These are phyloP conservation scores for Brachionus plicatilis DNA, from an alignment of 1,140 invertebrate species.

Conservation along the genomic window DNA sequence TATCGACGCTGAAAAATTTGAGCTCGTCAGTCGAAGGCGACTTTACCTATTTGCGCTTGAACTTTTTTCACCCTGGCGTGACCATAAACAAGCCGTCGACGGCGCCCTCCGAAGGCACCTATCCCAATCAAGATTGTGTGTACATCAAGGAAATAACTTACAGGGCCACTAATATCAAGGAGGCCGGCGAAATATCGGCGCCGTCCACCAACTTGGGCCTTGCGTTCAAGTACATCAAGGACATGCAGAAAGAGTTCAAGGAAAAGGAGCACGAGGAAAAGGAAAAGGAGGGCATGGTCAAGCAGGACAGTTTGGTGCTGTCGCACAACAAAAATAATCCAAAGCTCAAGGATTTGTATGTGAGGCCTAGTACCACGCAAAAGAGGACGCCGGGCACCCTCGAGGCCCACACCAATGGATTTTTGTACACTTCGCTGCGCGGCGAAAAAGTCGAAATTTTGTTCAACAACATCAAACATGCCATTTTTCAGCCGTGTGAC, in stretches of 20 bases:
- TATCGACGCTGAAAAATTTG: conserved; percentile 97
- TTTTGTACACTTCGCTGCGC: conserved; percentile 92
- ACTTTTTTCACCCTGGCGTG: conserved; percentile 96
- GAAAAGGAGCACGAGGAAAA: conserved; percentile 94
- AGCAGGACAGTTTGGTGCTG: conserved; percentile 93
- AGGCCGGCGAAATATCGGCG: conserved; percentile 88
- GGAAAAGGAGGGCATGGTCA: conserved; percentile 91
- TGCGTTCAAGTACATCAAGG: conserved; percentile 93
- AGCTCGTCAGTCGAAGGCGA: conserved; percentile 96
- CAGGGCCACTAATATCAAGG: conserved; percentile 91
- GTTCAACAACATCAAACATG: conserved; percentile 99
- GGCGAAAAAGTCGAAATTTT: conserved; percentile 98
- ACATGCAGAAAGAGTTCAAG: conserved; percentile 98
- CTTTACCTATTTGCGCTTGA: conserved; percentile 95
- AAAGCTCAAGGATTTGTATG: conserved; percentile 95
- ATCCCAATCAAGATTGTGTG: conserved; percentile 62
- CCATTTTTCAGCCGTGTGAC: conserved; percentile 98
- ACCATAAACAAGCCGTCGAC: conserved; percentile 58
- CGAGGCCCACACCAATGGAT: conserved; percentile 94
- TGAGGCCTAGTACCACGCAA: conserved; percentile 93
- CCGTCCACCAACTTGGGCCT: conserved; percentile 93
- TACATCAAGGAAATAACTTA: conserved; percentile 61
- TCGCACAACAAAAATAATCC: conserved; percentile 90
- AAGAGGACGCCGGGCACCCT: conserved; percentile 85
- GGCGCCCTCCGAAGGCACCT: neutral